Base-by-base conservation (phyloP, 2,888 invertebrate genomes). In the Leptinotarsa rubiginosa region DNA sequence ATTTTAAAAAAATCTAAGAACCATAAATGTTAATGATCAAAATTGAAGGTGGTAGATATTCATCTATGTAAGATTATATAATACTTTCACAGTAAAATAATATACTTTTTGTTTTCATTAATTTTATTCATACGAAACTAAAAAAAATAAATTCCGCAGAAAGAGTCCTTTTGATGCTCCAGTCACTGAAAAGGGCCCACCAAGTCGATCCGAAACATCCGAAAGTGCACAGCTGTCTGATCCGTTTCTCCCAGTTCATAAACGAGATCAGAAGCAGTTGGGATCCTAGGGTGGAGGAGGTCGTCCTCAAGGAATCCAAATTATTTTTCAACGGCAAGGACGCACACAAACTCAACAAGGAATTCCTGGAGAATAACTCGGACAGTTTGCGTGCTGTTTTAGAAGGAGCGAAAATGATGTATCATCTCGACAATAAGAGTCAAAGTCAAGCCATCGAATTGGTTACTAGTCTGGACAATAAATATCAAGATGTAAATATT, bases 141-240 rank as follows among this genome's bases (percentile, higher is more conserved):
- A 25, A 25, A 25, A 25, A 25, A 25, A 25, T 25, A n/a, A n/a
- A 1, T 59, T 59, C 75, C 74, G 3, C 90, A 96, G 96, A 92
- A 84, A 97, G 96, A 89, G 92, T 96, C 69, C 90, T 99, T 75
- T 90, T 98, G 82, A 98, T 99, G 98, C 91, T 99, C 84, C 97
- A 98, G 89, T 97, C 97, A 82, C 92, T 99, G 86, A 97, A 96
- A 87, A 93, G 98, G 73, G 98, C 97, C 72, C 91, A 93, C 87
- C 91, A 91, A 71, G 89, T 98, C 80, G 92, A 94, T 81, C 90
- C 94, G 67, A 89, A 90, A 69, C 91, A 95, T 89, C 95, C 96
- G 41, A 92, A 94, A 84, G 90, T 99, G 72, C 97, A 97, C 89
- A 92, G 94, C 84, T 97, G 97, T 87, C 89, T 96, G 82, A 92